A percentile compares a stretch with the other conserved stretches of the same genome.
These are phyloP conservation scores for Passerculus sandwichensis DNA, from an alignment of 2,797 vertebrate genomes.

Conservation along the genomic window DNA sequence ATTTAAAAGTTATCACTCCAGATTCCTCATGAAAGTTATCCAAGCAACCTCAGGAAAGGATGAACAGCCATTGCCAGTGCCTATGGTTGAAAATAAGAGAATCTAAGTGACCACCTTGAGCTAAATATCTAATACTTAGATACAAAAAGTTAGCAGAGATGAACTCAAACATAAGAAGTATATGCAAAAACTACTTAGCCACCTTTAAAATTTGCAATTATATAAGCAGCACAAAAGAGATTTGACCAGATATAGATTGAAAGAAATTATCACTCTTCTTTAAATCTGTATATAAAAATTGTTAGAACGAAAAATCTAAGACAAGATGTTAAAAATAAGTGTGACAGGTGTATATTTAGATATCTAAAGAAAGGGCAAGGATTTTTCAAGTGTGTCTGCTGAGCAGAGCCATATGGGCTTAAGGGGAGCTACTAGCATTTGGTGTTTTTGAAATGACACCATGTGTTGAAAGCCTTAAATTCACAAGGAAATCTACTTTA, in stretches of 20 bases:
- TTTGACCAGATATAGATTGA: not conserved
- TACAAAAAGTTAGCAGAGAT: not conserved
- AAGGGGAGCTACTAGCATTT: not conserved
- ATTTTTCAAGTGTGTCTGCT: not conserved
- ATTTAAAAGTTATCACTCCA: not conserved
- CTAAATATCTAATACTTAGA: not conserved
- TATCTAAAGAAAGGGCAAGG: not conserved
- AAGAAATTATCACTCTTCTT: not conserved
- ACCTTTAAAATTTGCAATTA: not conserved
- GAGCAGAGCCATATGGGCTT: not conserved
- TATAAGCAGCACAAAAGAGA: not conserved
- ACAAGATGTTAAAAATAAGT: not conserved
- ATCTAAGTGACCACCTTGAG: not conserved
- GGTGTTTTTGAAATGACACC: not conserved
- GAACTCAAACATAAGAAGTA: not conserved
- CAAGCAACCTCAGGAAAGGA: not conserved
- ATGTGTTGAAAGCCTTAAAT: not conserved
- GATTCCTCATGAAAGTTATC: not conserved
- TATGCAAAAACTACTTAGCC: not conserved
- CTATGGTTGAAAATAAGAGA: not conserved
- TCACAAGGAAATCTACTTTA: not conserved
- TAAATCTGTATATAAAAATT: not conserved
- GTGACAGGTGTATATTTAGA: not conserved
- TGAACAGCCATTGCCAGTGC: not conserved
- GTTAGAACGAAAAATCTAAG: not conserved